phyloP scores from a whole-genome alignment of 2,113 vertebrate species.

The Enhydra lutris region DNA sequence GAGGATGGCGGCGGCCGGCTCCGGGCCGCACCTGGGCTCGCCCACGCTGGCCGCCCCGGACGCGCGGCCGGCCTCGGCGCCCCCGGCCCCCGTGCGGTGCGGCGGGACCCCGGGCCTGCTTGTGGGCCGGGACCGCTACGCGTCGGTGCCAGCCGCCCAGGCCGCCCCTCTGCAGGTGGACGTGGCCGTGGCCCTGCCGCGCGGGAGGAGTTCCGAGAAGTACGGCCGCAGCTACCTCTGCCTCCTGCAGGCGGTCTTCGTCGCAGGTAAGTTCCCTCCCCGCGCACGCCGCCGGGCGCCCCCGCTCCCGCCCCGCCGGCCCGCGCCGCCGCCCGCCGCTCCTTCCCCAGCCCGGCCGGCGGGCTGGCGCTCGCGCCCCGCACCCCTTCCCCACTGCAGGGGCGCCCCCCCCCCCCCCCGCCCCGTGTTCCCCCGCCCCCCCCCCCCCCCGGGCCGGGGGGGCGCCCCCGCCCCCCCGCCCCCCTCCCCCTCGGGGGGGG shows the following conservation, averaged over 20 bases:
- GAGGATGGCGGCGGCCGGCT: background rate
- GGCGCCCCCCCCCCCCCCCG: background rate
- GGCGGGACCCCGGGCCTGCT: background rate
- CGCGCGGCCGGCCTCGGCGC: background rate
- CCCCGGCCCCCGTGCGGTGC: background rate
- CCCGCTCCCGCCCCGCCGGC: background rate
- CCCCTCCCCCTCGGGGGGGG: background rate
- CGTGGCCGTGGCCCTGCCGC: conserved; percentile 74
- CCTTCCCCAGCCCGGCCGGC: background rate
- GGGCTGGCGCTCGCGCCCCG: background rate
- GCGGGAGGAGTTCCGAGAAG: conserved; percentile 74
- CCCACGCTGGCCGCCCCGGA: no score
- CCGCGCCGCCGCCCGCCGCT: background rate
- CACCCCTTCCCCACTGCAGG: background rate
- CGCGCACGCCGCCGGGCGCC: background rate
- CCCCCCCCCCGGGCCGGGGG: no score
- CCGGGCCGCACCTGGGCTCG: background rate
- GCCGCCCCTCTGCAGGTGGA: conserved; percentile 39
- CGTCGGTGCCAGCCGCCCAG: background rate
- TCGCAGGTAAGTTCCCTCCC: conserved; percentile 84
- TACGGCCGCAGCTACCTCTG: conserved; percentile 88
- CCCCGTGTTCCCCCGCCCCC: background rate
- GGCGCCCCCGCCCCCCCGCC: no score
- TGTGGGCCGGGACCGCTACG: background rate
- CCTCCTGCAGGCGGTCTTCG: conserved; percentile 86